phyloP scores from a whole-genome alignment of 2,888 invertebrate species.

The Scaeva pyrastri region DNA sequence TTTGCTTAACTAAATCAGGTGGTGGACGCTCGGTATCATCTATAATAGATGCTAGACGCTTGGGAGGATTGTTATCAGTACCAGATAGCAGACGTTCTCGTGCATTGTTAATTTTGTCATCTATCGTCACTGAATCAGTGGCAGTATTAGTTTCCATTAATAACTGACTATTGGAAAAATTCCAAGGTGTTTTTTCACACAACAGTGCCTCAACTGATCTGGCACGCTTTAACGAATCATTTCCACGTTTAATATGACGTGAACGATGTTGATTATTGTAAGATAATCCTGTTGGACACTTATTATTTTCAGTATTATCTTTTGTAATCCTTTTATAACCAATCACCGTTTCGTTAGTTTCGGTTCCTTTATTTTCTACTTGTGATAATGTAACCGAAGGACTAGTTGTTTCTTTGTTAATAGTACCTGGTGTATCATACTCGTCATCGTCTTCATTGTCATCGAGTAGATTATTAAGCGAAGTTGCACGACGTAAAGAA shows the following conservation, averaged over 20 bases:
- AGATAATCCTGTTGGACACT: conserved; percentile 12
- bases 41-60: conserved; percentile 87
- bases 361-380: conserved; percentile 16
- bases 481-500: conserved; percentile 90
- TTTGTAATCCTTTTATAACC: conserved; percentile 36
- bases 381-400: conserved; percentile 23
- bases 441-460: conserved; percentile 82
- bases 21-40: conserved; percentile 93
- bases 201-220: conserved; percentile 93
- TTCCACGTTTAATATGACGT: conserved; percentile 85
- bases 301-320: conserved; percentile 18
- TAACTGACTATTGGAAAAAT: conserved; percentile 73
- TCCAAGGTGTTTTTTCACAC: conserved; percentile 86
- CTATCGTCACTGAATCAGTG: conserved; percentile 80
- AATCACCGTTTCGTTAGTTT: conserved; percentile 29
- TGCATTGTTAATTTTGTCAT: conserved; percentile 83
- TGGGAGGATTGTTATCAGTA: conserved; percentile 83
- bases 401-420: conserved; percentile 48
- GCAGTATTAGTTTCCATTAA: conserved; percentile 35
- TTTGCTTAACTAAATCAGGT: conserved; percentile 94
- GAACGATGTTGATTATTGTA: conserved; percentile 77
- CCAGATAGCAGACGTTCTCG: conserved; percentile 84
- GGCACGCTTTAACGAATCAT: conserved; percentile 91
- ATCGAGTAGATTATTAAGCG: conserved; percentile 93
- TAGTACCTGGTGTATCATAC: conserved; percentile 64